Conservation (phyloP, 1,140 invertebrate genomes). For the Armadillidium nasatum region DNA sequence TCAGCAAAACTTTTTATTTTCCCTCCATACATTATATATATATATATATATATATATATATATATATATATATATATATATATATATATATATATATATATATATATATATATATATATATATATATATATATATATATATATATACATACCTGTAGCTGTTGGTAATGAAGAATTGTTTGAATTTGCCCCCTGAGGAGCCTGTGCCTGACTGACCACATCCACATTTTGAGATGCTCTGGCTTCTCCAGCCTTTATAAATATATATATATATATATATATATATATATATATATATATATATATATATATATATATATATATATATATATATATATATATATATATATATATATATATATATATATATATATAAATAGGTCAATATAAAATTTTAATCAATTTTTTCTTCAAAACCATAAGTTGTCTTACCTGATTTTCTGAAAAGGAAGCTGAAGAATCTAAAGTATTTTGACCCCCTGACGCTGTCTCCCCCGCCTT, state of each 20-base stretch:
- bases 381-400: not conserved
- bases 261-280: not conserved
- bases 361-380: not conserved
- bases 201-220: not conserved
- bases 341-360: conserved; percentile 16
- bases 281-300: conserved; percentile 9
- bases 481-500: conserved; percentile 50
- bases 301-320: conserved; percentile 21
- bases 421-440: not conserved
- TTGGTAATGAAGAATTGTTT: not conserved
- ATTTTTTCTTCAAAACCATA: not conserved
- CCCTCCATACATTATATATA: too few relatives aligned
- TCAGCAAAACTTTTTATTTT: too few relatives aligned
- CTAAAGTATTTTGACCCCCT: conserved; percentile 26
- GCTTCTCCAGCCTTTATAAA: not conserved
- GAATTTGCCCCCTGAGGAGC: not conserved
- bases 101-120: conserved; percentile 12
- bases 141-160: not conserved
- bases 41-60: not conserved
- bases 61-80: not conserved
- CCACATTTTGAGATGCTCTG: not conserved
- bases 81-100: conserved; percentile 20
- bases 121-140: not conserved
- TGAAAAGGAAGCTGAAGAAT: conserved; percentile 32
- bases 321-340: conserved; percentile 21